Evolutionary conservation across 1,140 invertebrate species (phyloP).

Genomic region (Drosophila subpulchrella): DNA sequence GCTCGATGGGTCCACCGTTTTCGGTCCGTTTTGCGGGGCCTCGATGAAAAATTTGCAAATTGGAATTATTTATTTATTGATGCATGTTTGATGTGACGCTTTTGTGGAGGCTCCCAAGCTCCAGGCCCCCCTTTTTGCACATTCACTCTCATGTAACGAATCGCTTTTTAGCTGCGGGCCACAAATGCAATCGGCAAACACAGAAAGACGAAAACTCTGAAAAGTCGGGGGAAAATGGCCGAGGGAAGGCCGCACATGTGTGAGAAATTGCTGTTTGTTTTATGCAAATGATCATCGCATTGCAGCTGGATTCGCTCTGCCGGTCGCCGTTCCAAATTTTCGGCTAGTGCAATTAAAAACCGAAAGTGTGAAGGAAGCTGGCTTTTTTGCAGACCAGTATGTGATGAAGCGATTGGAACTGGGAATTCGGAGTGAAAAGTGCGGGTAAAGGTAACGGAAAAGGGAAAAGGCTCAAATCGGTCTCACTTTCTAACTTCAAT

Average conservation of each 20-base stretch:
- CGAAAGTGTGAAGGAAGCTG: constrained; percentile 69
- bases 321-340: constrained; percentile 46
- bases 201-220: constrained; percentile 12
- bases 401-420: constrained; percentile 25
- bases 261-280: constrained; percentile 80
- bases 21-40: constrained; percentile 30
- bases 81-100: constrained; percentile 81
- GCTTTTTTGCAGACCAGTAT: constrained; percentile 15
- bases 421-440: not conserved
- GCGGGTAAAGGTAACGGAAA: constrained; percentile 7
- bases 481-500: constrained; percentile 15
- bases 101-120: constrained; percentile 32
- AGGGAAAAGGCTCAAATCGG: constrained; percentile 1
- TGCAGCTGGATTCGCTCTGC: constrained; percentile 49
- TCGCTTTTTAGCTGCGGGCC: constrained; percentile 69
- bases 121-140: constrained; percentile 9
- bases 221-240: not conserved
- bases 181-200: constrained; percentile 56
- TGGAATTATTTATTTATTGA: constrained; percentile 79
- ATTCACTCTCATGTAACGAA: constrained; percentile 56
- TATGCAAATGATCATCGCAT: constrained; percentile 75
- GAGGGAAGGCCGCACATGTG: constrained; percentile 44
- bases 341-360: constrained; percentile 65
- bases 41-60: constrained; percentile 78
- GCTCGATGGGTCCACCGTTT: constrained; percentile 47